phyloP scores from a whole-genome alignment of 2,113 vertebrate genomes.

The Ceyx cyanopectus region DNA sequence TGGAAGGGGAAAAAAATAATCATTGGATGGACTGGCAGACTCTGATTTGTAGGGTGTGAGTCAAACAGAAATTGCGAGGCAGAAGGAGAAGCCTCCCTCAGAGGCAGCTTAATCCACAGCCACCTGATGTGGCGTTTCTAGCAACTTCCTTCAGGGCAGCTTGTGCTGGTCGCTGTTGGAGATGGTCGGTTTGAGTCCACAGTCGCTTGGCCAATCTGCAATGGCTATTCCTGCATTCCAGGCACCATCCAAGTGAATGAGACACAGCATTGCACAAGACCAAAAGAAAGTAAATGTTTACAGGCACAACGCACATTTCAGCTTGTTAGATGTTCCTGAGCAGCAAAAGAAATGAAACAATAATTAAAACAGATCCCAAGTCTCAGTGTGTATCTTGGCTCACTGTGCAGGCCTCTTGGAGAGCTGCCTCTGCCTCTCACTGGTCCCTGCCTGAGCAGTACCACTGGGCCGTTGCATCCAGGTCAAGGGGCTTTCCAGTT shows the following conservation, averaged over 20 bases:
- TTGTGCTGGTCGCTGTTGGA: slow-evolving; percentile 47
- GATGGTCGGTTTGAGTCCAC: neutral
- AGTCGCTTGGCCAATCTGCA: neutral
- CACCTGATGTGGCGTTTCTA: slow-evolving; percentile 31
- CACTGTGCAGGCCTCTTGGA: neutral
- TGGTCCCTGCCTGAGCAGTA: slow-evolving; percentile 56
- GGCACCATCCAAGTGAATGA: slow-evolving; percentile 61
- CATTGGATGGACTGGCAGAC: neutral
- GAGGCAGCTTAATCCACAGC: neutral
- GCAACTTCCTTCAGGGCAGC: slow-evolving; percentile 60
- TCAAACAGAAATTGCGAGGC: neutral
- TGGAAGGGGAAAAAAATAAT: neutral
- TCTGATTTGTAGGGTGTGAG: slow-evolving; percentile 5
- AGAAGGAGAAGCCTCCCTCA: neutral
- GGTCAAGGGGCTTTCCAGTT: slow-evolving; percentile 67
- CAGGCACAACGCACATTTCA: slow-evolving; percentile 63
- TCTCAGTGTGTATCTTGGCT: slow-evolving; percentile 73
- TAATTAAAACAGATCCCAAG: slow-evolving; percentile 74
- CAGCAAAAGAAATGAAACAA: slow-evolving; percentile 69
- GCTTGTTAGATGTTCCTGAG: slow-evolving; percentile 70
- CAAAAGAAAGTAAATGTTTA: slow-evolving; percentile 73
- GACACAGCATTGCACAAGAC: slow-evolving; percentile 65
- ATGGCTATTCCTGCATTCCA: slow-evolving; percentile 63
- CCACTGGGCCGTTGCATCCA: slow-evolving; percentile 51
- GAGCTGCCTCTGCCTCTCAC: slow-evolving; percentile 1